These are phyloP conservation scores for Zosterops pallidus DNA, from an alignment of 2,113 vertebrate species.

Conservation along the genomic window DNA sequence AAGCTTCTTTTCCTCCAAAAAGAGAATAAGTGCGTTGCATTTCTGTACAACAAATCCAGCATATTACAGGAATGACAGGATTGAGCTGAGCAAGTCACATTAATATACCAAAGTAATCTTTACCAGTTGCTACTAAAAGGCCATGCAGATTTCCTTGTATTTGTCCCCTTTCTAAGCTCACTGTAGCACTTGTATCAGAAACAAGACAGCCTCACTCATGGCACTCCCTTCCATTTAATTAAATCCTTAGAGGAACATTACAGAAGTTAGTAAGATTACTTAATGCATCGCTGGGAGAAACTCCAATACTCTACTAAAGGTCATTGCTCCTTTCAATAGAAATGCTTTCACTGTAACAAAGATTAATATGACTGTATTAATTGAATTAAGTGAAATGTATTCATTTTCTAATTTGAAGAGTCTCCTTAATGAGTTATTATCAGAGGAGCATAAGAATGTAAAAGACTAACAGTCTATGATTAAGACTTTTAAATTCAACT, in stretches of 20 bases:
- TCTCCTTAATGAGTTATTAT: not conserved
- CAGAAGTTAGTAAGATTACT: not conserved
- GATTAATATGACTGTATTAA: conserved; percentile 13
- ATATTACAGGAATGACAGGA: not conserved
- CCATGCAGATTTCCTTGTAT: not conserved
- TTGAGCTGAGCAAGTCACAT: not conserved
- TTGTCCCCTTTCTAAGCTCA: not conserved
- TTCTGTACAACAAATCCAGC: not conserved
- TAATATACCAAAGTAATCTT: not conserved
- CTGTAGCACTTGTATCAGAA: not conserved
- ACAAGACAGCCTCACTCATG: not conserved
- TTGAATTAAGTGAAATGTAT: conserved; percentile 31
- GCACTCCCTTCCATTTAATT: not conserved
- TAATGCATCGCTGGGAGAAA: not conserved
- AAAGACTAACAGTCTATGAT: not conserved
- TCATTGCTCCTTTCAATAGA: not conserved
- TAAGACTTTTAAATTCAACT: not conserved
- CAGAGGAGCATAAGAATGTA: not conserved
- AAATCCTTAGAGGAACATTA: not conserved
- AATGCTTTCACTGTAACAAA: not conserved
- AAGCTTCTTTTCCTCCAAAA: not conserved
- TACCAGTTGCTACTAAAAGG: not conserved
- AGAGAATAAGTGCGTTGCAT: not conserved
- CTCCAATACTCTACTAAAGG: not conserved
- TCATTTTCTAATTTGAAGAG: not conserved